These are phyloP conservation scores for Chaetura pelagica DNA, from an alignment of 2,113 vertebrate genomes.

Conservation along the genomic window DNA sequence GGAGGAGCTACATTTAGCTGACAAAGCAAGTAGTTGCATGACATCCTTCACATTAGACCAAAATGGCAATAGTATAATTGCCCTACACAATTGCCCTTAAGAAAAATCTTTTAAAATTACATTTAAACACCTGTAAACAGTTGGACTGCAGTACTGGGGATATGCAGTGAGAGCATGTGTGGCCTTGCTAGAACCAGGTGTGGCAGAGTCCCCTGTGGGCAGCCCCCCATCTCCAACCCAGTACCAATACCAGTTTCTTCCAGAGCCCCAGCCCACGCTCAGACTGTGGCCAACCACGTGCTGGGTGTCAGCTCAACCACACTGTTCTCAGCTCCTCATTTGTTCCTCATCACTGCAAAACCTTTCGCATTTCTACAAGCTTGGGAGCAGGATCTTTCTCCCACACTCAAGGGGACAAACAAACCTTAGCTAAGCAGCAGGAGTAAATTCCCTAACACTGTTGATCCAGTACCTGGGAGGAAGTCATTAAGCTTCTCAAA, in stretches of 20 bases:
- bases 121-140: not conserved
- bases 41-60: not conserved
- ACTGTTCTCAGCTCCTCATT: not conserved
- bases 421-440: not conserved
- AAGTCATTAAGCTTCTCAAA: not conserved
- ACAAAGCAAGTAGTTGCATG: not conserved
- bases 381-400: not conserved
- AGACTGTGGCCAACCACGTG: not conserved
- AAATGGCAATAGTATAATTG: not conserved
- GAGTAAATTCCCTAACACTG: not conserved
- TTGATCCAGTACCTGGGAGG: not conserved
- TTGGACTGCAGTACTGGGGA: not conserved
- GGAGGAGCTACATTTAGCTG: not conserved
- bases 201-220: rapidly evolving
- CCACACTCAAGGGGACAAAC: not conserved
- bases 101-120: not conserved
- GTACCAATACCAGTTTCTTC: not conserved
- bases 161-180: rapidly evolving
- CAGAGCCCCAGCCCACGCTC: not conserved
- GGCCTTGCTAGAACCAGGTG: not conserved
- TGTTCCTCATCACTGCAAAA: not conserved
- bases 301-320: not conserved
- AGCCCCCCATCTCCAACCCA: not conserved
- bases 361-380: not conserved
- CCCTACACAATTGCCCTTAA: not conserved